Evolutionary conservation across 2,797 vertebrate genomes (phyloP), one percentile per base, ranked within the genome.

Genomic region (Acropternis orthonyx): DNA sequence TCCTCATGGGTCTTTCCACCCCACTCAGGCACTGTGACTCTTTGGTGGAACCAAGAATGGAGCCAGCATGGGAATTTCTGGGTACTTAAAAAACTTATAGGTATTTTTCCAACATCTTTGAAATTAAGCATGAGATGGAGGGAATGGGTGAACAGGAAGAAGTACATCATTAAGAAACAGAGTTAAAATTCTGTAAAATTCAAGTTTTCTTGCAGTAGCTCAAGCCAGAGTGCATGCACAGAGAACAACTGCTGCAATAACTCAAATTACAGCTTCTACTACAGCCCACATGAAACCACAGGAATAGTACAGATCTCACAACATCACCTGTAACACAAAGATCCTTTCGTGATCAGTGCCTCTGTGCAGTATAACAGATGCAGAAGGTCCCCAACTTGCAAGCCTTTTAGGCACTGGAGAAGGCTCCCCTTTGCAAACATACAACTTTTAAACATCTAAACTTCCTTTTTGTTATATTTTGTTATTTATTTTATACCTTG

Each of bases 1-100:
- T 82, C 0, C 0, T 49, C 24, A 7, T 0, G 0, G 6, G 16
- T 65, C 41, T 37, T 37, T 44, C 18, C 43, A 49, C 26, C 10
- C 17, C 7, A 48, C 2, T 1, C 22, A 30, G 39, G 27, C 3
- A 1, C 13, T 48, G 7, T 32, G 32, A 16, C 14, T 51, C 30
- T 74, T 36, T 51, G 24, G n/a, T 36, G 6, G 15, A 3, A 3
- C 69, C n/a, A 77, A 36, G 43, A 83, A 66, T 11, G 9, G 22
- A 77, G 12, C 17, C 43, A 75, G 14, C 6, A 62, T 9, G 7
- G 10, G 30, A 67, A 74, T 78, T 63, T 81, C 34, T 63, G 71
- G 30, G 18, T 62, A 66, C 12, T 55, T 43, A 16, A 14, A 27
- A 73, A 30, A 71, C 15, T 66, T 69, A 21, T 26, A 59, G 19